Evolutionary conservation across 1,140 invertebrate genomes (phyloP), one percentile per base, ranked within the genome.

Genomic region (Oedothorax gibbosus): DNA sequence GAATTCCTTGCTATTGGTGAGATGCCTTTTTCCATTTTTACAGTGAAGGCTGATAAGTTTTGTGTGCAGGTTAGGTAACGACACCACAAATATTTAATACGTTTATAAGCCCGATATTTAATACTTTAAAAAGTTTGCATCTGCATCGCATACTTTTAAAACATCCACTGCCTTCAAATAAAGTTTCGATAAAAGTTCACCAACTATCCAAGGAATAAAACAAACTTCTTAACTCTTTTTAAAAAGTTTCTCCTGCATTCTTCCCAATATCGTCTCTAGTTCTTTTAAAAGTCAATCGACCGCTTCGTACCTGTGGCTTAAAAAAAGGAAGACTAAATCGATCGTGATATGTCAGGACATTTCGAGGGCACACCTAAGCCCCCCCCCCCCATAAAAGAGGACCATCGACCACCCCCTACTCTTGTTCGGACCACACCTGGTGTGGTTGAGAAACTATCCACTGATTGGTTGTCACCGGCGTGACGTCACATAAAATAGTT

Each of bases 401-500:
- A 72, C 69, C 68, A 84, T 84, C 72, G 81, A 83, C 81, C 72
- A 71, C 69, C 68, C 62, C 69, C 8, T 60, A 68, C 62, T 53
- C 81, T 75, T 57, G 72, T 84, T 72, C 72, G 81, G 57, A 84
- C 81, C 72, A 84, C 81, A 84, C 81, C 81, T 84, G 81, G 81
- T 72, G 35, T 35, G 81, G 69, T 66, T 49, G 57, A 35, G 21
- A 73, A 82, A 73, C 21, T 64, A 84, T n/a, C 72, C 62, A 66
- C 56, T 76, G 81, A 76, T 84, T 84, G 81, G 81, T 56, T 84
- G 81, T 84, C 81, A 84, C 62, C 57, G 54, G n/a, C n/a, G 60
- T 84, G 81, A 84, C 81, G 81, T 84, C 81, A 84, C 71, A 7
- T 12, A 15, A 53, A 56, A 65, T 72, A 7, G 81, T 84, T 49